Evolutionary conservation across 2,888 invertebrate genomes (phyloP).

Genomic region (Zaprionus obscuricornis): DNA sequence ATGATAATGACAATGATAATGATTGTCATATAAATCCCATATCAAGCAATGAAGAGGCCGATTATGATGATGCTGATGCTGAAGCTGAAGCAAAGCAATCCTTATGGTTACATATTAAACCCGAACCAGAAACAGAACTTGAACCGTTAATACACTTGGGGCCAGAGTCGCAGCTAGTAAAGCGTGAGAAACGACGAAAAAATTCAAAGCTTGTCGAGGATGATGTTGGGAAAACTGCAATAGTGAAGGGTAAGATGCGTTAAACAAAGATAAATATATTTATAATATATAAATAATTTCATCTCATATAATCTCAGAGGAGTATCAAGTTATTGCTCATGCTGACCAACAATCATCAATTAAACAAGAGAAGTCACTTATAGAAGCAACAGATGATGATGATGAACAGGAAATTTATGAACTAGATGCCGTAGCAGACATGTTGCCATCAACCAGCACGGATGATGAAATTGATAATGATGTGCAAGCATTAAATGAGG

Average conservation of each 20-base stretch:
- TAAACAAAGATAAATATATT: not conserved
- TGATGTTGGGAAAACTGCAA: no score
- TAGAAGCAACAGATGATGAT: no score
- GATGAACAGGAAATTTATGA: slow-evolving; percentile 21
- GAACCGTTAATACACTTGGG: slow-evolving; percentile 6
- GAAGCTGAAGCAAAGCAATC: slow-evolving; percentile 58
- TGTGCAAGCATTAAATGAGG: slow-evolving; percentile 16
- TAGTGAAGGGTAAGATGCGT: slow-evolving; percentile 40
- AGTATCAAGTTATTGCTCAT: slow-evolving; percentile 30
- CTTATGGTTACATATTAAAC: slow-evolving; percentile 65
- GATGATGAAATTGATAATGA: slow-evolving; percentile 37
- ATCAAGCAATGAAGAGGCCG: slow-evolving; percentile 75
- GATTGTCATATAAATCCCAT: slow-evolving; percentile 74
- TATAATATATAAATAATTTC: no score
- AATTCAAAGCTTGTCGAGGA: slow-evolving; percentile 21
- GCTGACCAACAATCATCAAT: slow-evolving; percentile 43
- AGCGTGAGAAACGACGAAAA: slow-evolving; percentile 27
- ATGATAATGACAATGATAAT: slow-evolving; percentile 40
- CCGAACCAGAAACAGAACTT: slow-evolving; percentile 49
- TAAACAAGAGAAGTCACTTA: slow-evolving; percentile 42
- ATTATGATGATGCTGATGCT: slow-evolving; percentile 48
- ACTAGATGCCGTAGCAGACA: slow-evolving; percentile 4
- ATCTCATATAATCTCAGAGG: no score
- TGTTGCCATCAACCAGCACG: slow-evolving; percentile 17
- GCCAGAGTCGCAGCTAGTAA: no score